Base-by-base conservation (phyloP, 2,797 vertebrate species). In the Xenentodon cancila region DNA sequence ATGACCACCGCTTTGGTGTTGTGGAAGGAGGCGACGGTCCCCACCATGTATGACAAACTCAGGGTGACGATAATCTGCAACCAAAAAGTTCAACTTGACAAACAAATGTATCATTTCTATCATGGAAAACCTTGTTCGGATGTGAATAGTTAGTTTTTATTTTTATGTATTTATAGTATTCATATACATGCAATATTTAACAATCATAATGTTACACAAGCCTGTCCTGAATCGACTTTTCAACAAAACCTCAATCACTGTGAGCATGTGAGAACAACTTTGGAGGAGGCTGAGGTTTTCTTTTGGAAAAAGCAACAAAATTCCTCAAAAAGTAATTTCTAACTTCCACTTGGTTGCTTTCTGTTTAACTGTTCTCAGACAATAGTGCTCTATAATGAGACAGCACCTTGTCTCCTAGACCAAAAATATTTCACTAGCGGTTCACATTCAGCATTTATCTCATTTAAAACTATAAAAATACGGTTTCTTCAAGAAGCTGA, bases 21-120 rank as follows among this genome's bases (percentile, higher is more conserved):
- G 4, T 96, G 94, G 86, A 90, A 96, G 54, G 95, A 96, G 82
- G 96, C 96, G 0, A 95, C 85, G 73, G 96, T 94, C 49, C 96
- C 96, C 71, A 94, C 94, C 96, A 97, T 93, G 92, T 95, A 96
- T 1, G 95, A 96, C 57, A 96, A 81, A 77, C 92, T 95, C 68
- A 96, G 0, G 0, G 95, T 97, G 62, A 96, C 89, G 61, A 95
- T 61, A 0, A 82, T 91, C 96, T 97, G 88, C 0, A 42, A 19
- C 20, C 21, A 84, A 30, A 67, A 49, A 19, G 48, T 13, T n/a
- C 7, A 55, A 7, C 2, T 0, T 1, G 11, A 57, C 30, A 42
- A 19, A 51, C 44, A 56, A n/a, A 30, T 1, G 1, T 2, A 37
- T 12, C 34, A 37, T 11, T 8, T 40, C 52, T 19, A 20, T 49